These are phyloP conservation scores for Fukomys damarensis DNA, from an alignment of 2,113 vertebrate species.

Conservation along the genomic window DNA sequence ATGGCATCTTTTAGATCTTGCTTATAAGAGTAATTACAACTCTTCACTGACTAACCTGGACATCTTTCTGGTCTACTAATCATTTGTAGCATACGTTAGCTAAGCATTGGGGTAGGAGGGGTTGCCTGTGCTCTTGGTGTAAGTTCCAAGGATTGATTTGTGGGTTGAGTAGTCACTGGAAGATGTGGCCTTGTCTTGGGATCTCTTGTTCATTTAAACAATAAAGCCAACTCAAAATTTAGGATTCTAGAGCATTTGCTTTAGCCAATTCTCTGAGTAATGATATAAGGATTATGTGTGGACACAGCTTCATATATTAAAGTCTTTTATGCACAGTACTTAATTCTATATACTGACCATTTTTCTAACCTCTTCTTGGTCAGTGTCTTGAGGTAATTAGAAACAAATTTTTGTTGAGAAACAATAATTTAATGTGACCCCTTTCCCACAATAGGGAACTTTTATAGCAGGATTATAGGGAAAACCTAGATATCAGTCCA, in stretches of 20 bases:
- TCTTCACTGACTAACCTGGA: background rate
- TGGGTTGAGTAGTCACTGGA: background rate
- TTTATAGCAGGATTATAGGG: background rate
- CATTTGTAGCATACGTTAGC: background rate
- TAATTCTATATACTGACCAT: background rate
- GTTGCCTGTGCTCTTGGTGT: background rate
- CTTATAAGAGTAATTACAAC: background rate
- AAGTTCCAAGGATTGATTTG: background rate
- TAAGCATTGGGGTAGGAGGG: background rate
- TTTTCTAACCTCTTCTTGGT: conserved; percentile 4
- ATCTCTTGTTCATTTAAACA: background rate
- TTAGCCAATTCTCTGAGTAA: background rate
- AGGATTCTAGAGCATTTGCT: conserved; percentile 1
- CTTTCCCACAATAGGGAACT: background rate
- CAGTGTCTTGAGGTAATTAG: background rate
- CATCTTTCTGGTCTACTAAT: background rate
- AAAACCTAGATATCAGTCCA: background rate
- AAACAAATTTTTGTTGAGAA: background rate
- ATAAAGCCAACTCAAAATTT: background rate
- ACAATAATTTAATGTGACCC: background rate
- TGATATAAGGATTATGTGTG: background rate
- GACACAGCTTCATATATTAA: background rate
- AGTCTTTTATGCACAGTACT: background rate
- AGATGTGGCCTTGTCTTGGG: background rate
- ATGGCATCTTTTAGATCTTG: background rate